Conservation (phyloP, 2,888 invertebrate species). For the Icerya purchasi region DNA sequence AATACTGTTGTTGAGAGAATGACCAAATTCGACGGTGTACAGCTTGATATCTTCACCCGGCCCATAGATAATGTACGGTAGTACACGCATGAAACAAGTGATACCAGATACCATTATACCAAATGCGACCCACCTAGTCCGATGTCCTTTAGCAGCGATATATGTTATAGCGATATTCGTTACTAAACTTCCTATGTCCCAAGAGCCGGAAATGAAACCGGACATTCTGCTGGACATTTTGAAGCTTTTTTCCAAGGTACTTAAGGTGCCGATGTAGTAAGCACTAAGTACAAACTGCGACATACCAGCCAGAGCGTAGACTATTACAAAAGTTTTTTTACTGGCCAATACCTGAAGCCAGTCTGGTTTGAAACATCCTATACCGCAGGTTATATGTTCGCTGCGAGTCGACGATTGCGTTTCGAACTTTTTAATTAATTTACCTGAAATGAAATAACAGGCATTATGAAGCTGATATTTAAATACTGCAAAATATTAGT, state of each 20-base stretch:
- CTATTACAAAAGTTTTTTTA: slow-evolving; percentile 33
- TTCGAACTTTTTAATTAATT: neutral
- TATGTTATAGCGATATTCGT: slow-evolving; percentile 38
- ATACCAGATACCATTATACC: slow-evolving; percentile 38
- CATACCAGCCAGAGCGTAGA: slow-evolving; percentile 40
- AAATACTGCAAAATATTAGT: too few species aligned
- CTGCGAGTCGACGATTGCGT: neutral
- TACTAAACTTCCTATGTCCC: slow-evolving; percentile 44
- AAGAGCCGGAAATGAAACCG: slow-evolving; percentile 43
- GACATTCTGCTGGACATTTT: slow-evolving; percentile 44
- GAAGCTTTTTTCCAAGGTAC: slow-evolving; percentile 43
- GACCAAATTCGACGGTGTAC: slow-evolving; percentile 26
- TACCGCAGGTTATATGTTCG: slow-evolving; percentile 17
- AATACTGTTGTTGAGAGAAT: neutral
- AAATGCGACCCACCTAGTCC: slow-evolving; percentile 41
- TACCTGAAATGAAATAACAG: neutral
- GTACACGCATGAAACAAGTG: slow-evolving; percentile 36
- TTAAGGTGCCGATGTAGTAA: slow-evolving; percentile 40
- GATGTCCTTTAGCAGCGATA: slow-evolving; percentile 39
- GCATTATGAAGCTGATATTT: too few species aligned
- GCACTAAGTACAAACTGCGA: slow-evolving; percentile 42
- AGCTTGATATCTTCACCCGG: slow-evolving; percentile 32
- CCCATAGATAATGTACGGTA: slow-evolving; percentile 40
- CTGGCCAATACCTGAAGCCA: slow-evolving; percentile 38
- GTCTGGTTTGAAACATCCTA: slow-evolving; percentile 19